phyloP scores from a whole-genome alignment of 2,888 invertebrate genomes.

The Catotricha subobsoleta region DNA sequence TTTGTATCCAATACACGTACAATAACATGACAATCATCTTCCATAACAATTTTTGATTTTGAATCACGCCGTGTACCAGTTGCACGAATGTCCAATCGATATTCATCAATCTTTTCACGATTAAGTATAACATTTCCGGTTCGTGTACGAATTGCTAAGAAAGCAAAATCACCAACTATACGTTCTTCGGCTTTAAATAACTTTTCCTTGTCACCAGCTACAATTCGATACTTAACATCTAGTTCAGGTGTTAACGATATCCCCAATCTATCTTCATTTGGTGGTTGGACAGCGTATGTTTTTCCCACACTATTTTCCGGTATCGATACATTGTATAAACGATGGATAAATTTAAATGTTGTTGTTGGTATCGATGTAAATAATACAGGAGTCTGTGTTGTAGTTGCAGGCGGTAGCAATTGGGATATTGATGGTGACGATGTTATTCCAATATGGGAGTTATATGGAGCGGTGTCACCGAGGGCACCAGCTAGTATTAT shows the following conservation, averaged over 20 bases:
- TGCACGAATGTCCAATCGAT: conserved; percentile 60
- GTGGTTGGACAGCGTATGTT: conserved; percentile 57
- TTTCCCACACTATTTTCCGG: conserved; percentile 84
- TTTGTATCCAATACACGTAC: conserved; percentile 67
- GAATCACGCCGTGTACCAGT: conserved; percentile 39
- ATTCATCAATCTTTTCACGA: conserved; percentile 74
- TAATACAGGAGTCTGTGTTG: not conserved
- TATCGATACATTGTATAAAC: conserved; percentile 72
- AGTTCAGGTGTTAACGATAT: conserved; percentile 38
- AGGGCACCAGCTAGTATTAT: not conserved
- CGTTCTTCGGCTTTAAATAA: conserved; percentile 86
- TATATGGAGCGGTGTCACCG: not conserved
- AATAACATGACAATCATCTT: conserved; percentile 51
- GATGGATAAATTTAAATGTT: conserved; percentile 45
- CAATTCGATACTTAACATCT: conserved; percentile 69
- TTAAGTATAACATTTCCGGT: conserved; percentile 81
- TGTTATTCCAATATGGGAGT: too few species aligned
- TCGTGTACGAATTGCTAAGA: conserved; percentile 73
- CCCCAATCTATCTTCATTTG: conserved; percentile 64
- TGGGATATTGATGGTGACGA: too few species aligned
- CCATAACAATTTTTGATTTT: conserved; percentile 39
- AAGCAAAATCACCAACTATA: conserved; percentile 85
- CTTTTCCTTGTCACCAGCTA: conserved; percentile 70
- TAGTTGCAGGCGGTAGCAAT: too few species aligned
- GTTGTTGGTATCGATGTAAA: too few species aligned